phyloP scores from a whole-genome alignment of 1,140 invertebrate genomes.

The Drosophila bocqueti region DNA sequence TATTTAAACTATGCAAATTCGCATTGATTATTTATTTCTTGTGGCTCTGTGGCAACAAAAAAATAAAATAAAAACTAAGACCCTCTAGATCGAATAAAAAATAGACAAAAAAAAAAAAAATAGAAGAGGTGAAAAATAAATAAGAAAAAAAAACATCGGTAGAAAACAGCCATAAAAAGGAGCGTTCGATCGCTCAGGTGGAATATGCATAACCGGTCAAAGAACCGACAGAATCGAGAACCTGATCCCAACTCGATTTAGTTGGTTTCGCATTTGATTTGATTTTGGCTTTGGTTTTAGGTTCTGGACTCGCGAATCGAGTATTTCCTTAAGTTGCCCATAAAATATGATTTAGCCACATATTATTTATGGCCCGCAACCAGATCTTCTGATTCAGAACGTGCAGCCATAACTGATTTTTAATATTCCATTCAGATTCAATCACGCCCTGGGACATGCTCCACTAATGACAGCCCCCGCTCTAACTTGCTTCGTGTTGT shows the following conservation, averaged over 20 bases:
- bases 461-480: constrained; percentile 36
- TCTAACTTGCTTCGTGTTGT: background rate
- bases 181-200: constrained; percentile 46
- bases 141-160: constrained; percentile 38
- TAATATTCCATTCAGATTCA: constrained; percentile 54
- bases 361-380: constrained; percentile 55
- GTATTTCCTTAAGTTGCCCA: constrained; percentile 68
- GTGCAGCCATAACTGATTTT: constrained; percentile 49
- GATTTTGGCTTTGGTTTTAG: constrained; percentile 6
- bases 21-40: constrained; percentile 78
- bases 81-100: constrained; percentile 18
- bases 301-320: constrained; percentile 30
- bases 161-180: constrained; percentile 79
- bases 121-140: constrained; percentile 21
- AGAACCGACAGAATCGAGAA: constrained; percentile 50
- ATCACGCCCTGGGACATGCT: constrained; percentile 44
- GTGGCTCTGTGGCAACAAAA: constrained; percentile 44
- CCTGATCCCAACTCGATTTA: constrained; percentile 54
- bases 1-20: constrained; percentile 81
- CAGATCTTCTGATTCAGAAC: constrained; percentile 36
- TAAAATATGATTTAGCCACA: constrained; percentile 64
- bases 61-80: constrained; percentile 65
- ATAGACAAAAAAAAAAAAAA: constrained; percentile 15
- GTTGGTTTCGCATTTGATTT: constrained; percentile 29
- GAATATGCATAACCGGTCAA: constrained; percentile 78